Evolutionary conservation across 2,797 vertebrate species (phyloP), one percentile per base, ranked within the genome.

Genomic region (Passerculus sandwichensis): DNA sequence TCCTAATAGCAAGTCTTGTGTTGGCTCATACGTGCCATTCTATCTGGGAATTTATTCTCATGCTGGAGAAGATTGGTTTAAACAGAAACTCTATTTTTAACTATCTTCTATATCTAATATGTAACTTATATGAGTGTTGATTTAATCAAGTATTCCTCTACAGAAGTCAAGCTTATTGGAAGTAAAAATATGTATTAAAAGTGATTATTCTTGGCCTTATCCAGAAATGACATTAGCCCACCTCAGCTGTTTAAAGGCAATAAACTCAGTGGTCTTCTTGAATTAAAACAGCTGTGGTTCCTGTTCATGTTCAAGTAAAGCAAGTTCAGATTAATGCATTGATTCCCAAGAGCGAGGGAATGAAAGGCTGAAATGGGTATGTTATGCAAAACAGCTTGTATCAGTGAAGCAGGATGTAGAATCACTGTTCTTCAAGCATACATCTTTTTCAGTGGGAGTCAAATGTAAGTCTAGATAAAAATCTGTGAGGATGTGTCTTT

Each of bases 81-180:
- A 36, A 67, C 7, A 42, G 10, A 62, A 3, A 2, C 7, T 67
- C 18, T 26, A 4, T 75, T 81, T 85, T 82, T 6, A 75, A 22
- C 4, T 57, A 8, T 27, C 14, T 77, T 77, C 67, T 71, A 2
- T 30, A 61, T 71, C 23, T 60, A 21, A 27, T 16, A 9, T 8
- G 2, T 64, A 56, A 51, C 5, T 57, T 34, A n/a, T 0, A 6
- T 5, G 4, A 27, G 1, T 51, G 13, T 51, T 62, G 32, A 72
- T 84, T 74, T 82, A n/a, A 56, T 59, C 22, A 66, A 47, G 6
- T 30, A 47, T 44, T 82, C 3, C 5, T 61, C 30, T 60, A 25
- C 10, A 16, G 3, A 45, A 59, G 19, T 42, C 14, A 67, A 32
- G 6, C 3, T 6, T 56, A 4, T 19, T 56, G 3, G 34, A 80